phyloP scores from a whole-genome alignment of 2,888 invertebrate species.

The Rhabditoides inermis region DNA sequence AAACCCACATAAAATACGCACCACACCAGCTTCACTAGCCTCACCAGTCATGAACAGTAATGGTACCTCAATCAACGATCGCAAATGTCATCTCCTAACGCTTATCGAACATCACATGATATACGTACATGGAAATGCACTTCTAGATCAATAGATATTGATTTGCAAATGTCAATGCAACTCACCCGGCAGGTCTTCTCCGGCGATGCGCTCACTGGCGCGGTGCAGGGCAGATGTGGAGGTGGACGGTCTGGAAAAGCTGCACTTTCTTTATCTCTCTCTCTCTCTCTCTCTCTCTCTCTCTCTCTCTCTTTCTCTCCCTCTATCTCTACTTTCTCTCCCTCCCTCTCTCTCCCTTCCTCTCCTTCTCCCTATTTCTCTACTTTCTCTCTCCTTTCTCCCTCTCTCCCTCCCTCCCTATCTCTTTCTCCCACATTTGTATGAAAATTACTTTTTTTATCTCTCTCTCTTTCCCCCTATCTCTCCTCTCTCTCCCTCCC shows the following conservation, averaged over 20 bases:
- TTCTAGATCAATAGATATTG: too few relatives aligned
- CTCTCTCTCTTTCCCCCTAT: background rate
- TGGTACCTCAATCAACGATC: too few relatives aligned
- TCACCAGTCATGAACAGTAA: too few relatives aligned
- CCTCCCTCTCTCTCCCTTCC: background rate
- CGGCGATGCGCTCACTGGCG: background rate
- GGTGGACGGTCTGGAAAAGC: conserved; percentile 1
- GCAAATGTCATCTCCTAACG: too few relatives aligned
- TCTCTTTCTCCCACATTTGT: background rate
- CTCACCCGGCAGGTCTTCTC: too few relatives aligned
- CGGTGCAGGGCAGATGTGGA: background rate
- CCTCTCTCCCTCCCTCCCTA: background rate
- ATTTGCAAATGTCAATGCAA: too few relatives aligned
- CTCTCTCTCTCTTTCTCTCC: background rate
- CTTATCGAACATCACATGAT: too few relatives aligned
- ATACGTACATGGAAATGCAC: too few relatives aligned
- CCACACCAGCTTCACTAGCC: too few relatives aligned
- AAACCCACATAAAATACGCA: too few relatives aligned
- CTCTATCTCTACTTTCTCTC: background rate
- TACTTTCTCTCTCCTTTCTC: background rate
- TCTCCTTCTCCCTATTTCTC: background rate
- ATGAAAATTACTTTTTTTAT: background rate
- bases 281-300: background rate
- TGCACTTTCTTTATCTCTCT: background rate
- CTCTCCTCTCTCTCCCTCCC: background rate